These are phyloP conservation scores for Coccyzus lansbergi DNA, from an alignment of 2,797 vertebrate genomes.

Conservation along the genomic window DNA sequence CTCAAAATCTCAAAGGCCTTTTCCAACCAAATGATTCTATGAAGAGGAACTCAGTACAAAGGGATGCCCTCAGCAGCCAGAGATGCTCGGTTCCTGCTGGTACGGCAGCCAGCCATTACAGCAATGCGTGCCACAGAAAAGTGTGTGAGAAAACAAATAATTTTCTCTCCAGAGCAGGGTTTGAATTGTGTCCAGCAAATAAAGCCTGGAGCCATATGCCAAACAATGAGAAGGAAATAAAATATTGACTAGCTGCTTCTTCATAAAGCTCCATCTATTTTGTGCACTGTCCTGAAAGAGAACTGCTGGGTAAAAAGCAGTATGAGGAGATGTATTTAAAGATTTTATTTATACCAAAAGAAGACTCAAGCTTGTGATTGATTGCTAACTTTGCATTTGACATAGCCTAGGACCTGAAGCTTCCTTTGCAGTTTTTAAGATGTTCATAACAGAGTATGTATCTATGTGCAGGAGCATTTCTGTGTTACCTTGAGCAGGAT, in stretches of 20 bases:
- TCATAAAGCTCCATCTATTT: background rate
- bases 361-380: background rate
- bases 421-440: background rate
- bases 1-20: no score
- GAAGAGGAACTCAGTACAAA: background rate
- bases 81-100: background rate
- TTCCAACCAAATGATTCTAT: no score
- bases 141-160: background rate
- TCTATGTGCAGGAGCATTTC: background rate
- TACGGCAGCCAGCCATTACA: background rate
- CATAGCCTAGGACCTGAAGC: background rate
- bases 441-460: background rate
- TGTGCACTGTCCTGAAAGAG: background rate
- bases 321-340: background rate
- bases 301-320: background rate
- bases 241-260: constrained; percentile 32
- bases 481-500: background rate
- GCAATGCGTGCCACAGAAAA: background rate
- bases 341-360: background rate
- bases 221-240: constrained; percentile 27
- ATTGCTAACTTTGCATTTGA: background rate
- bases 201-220: constrained; percentile 10
- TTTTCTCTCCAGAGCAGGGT: background rate
- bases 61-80: background rate
- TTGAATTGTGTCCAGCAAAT: constrained; percentile 12